Base-by-base conservation (phyloP, 37 sponge, comb jelly and placozoan species). In the Crambe crambe region DNA sequence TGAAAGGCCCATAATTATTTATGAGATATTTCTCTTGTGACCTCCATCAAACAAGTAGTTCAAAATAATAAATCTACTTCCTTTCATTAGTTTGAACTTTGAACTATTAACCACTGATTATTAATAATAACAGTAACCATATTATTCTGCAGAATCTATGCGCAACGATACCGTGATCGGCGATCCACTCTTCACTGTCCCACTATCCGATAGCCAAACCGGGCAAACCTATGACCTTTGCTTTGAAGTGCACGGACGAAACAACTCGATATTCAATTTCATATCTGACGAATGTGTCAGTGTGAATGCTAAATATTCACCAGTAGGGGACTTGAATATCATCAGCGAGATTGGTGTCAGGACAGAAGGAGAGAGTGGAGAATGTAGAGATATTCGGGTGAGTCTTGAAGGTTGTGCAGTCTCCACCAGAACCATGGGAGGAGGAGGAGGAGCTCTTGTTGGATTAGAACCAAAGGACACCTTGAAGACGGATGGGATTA, bases 221-320 rank as follows among this genome's bases (percentile, higher is more conserved):
- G n/a, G n/a, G n/a, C 37, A 56, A 34, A 5, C 9, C 1, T 27
- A 32, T 4, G 29, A 36, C 57, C 84, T 91, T 17, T 91, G 92
- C 60, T 91, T 76, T 51, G 92, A 91, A 22, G 68, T 91, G 1
- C 80, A 80, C 38, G 92, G 92, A 0, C 23, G 36, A 34, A 42
- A 78, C 0, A 60, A 82, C 56, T 44, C 43, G 25, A 72, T 65
- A 63, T 82, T 81, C 64, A 78, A 81, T 44, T 74, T 91, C 9
- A 72, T 91, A 3, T 87, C 88, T 36, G 92, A 91, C 37, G 58
- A 5, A 10, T 91, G 87, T 64, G 71, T 74, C n/a, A 74, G 58
- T 68, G 83, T 91, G 54, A 86, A 85, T 78, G 82, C 87, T 20
- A 42, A 74, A 75, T 86, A 85, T 41, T 41, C 15, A 22, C n/a